Percentiles rank a stretch among this genome's conserved stretches.
These are phyloP conservation scores for Opisthocomus hoazin DNA, from an alignment of 2,113 vertebrate genomes.

Conservation along the genomic window DNA sequence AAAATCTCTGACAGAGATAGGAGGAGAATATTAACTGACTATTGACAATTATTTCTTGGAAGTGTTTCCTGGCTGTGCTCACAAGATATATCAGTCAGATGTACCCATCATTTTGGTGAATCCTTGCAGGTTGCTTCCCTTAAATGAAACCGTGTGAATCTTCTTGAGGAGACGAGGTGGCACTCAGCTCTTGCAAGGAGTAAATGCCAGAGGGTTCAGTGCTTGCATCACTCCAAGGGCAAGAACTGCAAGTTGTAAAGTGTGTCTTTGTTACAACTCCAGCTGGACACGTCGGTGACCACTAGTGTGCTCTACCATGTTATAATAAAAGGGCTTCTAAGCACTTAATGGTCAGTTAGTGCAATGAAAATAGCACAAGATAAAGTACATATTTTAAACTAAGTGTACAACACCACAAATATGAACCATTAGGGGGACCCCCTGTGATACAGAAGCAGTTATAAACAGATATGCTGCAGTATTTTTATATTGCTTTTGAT, in stretches of 20 bases:
- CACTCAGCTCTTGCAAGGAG: background rate
- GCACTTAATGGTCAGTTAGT: background rate
- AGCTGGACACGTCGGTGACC: background rate
- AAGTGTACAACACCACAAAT: background rate
- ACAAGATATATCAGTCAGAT: background rate
- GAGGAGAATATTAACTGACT: background rate
- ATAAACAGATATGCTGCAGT: background rate
- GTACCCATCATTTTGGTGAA: background rate
- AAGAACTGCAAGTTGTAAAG: background rate
- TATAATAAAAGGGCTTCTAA: background rate
- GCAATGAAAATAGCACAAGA: background rate
- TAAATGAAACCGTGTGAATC: background rate
- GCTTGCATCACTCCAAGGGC: background rate
- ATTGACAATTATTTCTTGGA: background rate
- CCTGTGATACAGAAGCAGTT: slow-evolving; percentile 11
- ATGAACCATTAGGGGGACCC: slow-evolving; percentile 22
- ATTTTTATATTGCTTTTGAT: slow-evolving; percentile 5
- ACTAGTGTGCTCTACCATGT: background rate
- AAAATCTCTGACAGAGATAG: background rate
- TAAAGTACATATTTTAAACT: background rate
- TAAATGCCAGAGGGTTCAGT: background rate
- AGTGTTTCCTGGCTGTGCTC: background rate
- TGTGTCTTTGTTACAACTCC: background rate
- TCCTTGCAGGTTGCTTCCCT: background rate
- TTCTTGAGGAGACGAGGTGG: background rate